phyloP scores from a whole-genome alignment of 2,113 vertebrate species.

The Pterocles burchelli region DNA sequence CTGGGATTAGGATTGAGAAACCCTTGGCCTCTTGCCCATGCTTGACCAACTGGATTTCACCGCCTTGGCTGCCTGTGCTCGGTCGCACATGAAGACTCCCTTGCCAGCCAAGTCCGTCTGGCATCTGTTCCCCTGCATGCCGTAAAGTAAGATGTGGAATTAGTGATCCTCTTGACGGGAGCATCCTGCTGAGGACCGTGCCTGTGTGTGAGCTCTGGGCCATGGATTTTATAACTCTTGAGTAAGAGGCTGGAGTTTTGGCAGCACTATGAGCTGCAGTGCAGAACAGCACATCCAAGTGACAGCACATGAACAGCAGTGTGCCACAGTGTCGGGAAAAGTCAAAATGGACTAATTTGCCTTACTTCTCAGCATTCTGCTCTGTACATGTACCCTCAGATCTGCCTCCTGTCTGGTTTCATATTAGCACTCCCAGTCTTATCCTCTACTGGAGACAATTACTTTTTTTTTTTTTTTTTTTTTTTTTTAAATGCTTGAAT shows the following conservation, averaged over 20 bases:
- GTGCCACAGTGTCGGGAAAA: neutral
- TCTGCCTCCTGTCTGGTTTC: neutral
- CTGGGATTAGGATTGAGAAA: neutral
- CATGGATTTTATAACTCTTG: neutral
- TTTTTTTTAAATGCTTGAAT: neutral
- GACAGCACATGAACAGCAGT: neutral
- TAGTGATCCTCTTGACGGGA: neutral
- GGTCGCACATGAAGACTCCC: rapidly evolving
- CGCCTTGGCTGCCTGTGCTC: neutral
- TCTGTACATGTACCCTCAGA: neutral
- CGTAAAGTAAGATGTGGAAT: neutral
- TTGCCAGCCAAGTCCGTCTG: neutral
- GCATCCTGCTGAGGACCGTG: neutral
- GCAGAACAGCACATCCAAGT: neutral
- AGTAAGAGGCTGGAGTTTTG: rapidly evolving
- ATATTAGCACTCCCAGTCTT: neutral
- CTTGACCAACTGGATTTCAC: neutral
- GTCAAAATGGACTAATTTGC: neutral
- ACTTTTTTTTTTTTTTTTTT: neutral
- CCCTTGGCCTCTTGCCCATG: neutral
- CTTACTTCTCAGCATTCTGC: neutral
- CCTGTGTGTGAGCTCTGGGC: neutral
- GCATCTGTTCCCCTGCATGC: neutral
- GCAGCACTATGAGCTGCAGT: neutral
- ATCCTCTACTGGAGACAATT: neutral